Conservation (phyloP, 2,113 vertebrate species). For the Madoqua kirkii region DNA sequence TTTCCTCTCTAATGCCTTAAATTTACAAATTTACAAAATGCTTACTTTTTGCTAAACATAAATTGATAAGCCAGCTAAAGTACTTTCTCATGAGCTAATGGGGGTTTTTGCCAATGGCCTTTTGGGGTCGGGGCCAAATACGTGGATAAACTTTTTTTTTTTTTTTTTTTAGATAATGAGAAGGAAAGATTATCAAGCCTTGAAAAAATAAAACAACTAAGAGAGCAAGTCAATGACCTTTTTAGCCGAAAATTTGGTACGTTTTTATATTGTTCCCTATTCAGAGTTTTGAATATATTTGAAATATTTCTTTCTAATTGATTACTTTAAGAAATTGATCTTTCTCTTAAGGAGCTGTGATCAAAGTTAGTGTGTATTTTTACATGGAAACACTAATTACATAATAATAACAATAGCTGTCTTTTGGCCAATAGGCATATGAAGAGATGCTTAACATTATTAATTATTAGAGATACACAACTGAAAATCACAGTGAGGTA, state of each 20-base stretch:
- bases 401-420: not conserved
- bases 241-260: constrained; percentile 87
- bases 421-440: not conserved
- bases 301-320: not conserved
- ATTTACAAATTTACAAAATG: not conserved
- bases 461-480: not conserved
- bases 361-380: not conserved
- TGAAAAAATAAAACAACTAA: constrained; percentile 82
- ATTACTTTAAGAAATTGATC: not conserved
- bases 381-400: not conserved
- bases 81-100: not conserved
- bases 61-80: not conserved
- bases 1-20: not conserved
- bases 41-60: not conserved
- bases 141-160: not conserved
- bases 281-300: not conserved
- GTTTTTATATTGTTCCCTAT: constrained; percentile 9
- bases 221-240: constrained; percentile 86
- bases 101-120: not conserved
- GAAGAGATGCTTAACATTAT: not conserved
- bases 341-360: not conserved
- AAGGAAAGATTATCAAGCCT: constrained; percentile 74
- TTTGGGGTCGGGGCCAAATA: not conserved
- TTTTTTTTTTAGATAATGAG: constrained; percentile 78
- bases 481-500: not conserved